phyloP scores from a whole-genome alignment of 2,113 vertebrate species.

The Sisor rabdophorus region DNA sequence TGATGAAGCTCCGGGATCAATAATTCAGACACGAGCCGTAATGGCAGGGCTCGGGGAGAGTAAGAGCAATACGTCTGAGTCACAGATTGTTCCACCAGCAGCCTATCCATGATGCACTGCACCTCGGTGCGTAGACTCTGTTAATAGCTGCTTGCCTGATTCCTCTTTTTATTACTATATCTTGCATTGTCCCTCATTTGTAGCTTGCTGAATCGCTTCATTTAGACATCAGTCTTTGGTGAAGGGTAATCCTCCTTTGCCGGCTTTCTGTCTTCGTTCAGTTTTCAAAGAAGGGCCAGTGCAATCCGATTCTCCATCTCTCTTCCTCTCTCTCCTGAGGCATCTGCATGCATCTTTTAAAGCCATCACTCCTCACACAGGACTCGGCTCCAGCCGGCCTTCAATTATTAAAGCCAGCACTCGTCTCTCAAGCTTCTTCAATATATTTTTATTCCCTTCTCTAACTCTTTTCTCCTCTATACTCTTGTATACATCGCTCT shows the following conservation, averaged over 20 bases:
- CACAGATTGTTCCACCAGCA: slow-evolving; percentile 60
- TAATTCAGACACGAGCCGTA: slow-evolving; percentile 94
- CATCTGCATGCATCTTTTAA: slow-evolving; percentile 72
- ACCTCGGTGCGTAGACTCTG: background rate
- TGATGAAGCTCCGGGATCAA: slow-evolving; percentile 95
- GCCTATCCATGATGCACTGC: slow-evolving; percentile 22
- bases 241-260: slow-evolving; percentile 22
- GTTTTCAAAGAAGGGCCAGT: slow-evolving; percentile 15
- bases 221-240: slow-evolving; percentile 14
- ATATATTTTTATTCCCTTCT: slow-evolving; percentile 45
- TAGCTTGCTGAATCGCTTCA: slow-evolving; percentile 21
- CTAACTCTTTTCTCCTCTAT: background rate
- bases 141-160: slow-evolving; percentile 20
- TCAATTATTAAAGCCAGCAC: slow-evolving; percentile 70
- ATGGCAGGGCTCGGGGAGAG: slow-evolving; percentile 81
- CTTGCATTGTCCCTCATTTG: slow-evolving; percentile 13
- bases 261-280: slow-evolving; percentile 17
- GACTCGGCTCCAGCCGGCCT: slow-evolving; percentile 60
- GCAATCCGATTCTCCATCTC: slow-evolving; percentile 28
- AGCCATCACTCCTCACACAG: slow-evolving; percentile 59
- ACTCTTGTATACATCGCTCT: background rate
- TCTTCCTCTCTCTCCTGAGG: slow-evolving; percentile 58
- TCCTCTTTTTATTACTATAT: slow-evolving; percentile 16
- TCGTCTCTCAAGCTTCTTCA: slow-evolving; percentile 57
- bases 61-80: slow-evolving; percentile 80